phyloP scores from a whole-genome alignment of 2,797 vertebrate genomes.

The Hoplostethus atlanticus region DNA sequence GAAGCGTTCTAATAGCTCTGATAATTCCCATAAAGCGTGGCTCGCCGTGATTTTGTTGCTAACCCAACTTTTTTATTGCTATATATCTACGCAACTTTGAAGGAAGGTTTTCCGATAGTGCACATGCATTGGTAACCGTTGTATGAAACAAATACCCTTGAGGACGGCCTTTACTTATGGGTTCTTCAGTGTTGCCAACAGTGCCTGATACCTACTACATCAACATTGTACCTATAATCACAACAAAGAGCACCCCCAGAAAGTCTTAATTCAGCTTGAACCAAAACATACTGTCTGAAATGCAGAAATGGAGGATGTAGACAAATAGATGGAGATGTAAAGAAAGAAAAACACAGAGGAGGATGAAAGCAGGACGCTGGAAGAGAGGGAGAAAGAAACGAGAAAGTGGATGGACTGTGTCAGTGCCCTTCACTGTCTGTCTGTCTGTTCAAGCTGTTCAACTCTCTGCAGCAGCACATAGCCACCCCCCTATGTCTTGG shows the following conservation, averaged over 20 bases:
- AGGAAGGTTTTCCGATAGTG: not conserved
- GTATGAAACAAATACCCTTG: conserved; percentile 3
- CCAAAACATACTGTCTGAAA: not conserved
- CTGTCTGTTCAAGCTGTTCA: conserved; percentile 1
- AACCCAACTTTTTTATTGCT: conserved; percentile 31
- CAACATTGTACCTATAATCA: not conserved
- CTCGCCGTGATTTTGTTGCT: conserved; percentile 15
- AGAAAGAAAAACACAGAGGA: not conserved
- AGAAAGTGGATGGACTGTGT: conserved; percentile 23
- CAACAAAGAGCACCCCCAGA: not conserved
- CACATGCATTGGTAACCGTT: not conserved
- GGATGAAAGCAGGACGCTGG: conserved; percentile 18
- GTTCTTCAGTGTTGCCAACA: not conserved
- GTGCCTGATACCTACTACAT: not conserved
- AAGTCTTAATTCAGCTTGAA: not conserved
- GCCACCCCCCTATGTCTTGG: conserved; percentile 22
- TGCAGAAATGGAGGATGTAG: not conserved
- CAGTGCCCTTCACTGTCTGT: conserved; percentile 18
- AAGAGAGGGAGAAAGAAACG: conserved; percentile 24
- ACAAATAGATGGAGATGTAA: not conserved
- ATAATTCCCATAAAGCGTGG: conserved; percentile 33
- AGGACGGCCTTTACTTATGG: not conserved
- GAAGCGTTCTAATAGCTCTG: conserved; percentile 12
- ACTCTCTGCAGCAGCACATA: not conserved
- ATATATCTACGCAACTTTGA: conserved; percentile 1